Evolutionary conservation across 1,140 invertebrate genomes (phyloP).

Genomic region (Lerema accius): DNA sequence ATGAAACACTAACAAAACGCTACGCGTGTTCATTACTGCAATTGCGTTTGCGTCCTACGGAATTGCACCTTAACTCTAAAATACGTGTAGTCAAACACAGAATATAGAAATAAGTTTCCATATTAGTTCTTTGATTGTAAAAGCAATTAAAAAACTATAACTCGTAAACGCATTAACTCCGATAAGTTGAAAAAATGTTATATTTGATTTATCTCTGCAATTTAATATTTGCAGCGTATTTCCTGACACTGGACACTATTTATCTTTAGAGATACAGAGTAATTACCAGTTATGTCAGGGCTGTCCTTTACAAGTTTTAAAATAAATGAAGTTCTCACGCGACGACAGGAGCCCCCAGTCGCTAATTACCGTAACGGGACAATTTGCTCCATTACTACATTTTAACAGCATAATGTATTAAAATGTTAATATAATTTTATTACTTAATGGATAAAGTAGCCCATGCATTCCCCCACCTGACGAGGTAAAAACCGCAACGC

Average conservation of each 20-base stretch:
- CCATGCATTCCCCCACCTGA: neutral
- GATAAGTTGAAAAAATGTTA: neutral
- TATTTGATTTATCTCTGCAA: neutral
- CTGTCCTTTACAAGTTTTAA: constrained; percentile 27
- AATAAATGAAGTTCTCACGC: constrained; percentile 29
- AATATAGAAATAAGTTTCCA: no score
- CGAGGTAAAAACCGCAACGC: neutral
- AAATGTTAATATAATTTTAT: constrained; percentile 1
- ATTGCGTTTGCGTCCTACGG: no score
- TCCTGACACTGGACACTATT: constrained; percentile 15
- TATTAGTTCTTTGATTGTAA: no score
- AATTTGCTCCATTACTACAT: constrained; percentile 17
- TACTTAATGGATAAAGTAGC: neutral
- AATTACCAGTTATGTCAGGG: constrained; percentile 11
- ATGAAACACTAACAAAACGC: no score
- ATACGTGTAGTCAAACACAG: no score
- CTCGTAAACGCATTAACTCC: neutral
- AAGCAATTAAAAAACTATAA: neutral
- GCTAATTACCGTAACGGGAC: constrained; percentile 27
- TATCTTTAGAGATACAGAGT: constrained; percentile 25
- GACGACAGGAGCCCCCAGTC: constrained; percentile 7
- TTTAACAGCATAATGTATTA: constrained; percentile 13
- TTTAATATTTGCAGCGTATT: constrained; percentile 1
- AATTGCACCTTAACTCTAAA: no score
- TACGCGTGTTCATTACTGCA: no score